Conservation (phyloP, 2,888 invertebrate genomes). For the Trachelus troglodyta region DNA sequence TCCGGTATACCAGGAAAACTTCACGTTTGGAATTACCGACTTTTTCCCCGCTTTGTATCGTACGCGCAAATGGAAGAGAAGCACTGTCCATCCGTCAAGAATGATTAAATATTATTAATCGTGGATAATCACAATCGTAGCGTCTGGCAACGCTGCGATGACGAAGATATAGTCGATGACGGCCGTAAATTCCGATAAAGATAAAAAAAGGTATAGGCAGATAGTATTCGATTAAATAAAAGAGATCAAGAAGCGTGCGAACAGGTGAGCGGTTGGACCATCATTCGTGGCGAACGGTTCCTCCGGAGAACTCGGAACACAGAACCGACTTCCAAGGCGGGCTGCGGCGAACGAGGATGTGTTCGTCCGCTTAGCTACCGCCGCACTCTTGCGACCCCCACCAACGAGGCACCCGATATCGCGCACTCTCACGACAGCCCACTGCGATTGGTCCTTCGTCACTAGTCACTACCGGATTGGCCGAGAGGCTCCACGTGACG, state of each 20-base stretch:
- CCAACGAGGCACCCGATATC: slow-evolving; percentile 28
- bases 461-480: slow-evolving; percentile 40
- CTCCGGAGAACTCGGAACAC: slow-evolving; percentile 36
- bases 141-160: background rate
- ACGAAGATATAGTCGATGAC: background rate
- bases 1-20: background rate
- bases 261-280: background rate
- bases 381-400: slow-evolving; percentile 56
- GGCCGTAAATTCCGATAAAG: background rate
- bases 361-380: slow-evolving; percentile 54
- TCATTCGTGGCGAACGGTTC: background rate
- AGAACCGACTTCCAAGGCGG: slow-evolving; percentile 58
- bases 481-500: slow-evolving; percentile 32
- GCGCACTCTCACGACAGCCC: slow-evolving; percentile 22
- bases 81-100: background rate
- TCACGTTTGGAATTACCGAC: background rate
- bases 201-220: background rate
- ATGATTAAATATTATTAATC: background rate
- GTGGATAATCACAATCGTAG: background rate
- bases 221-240: background rate
- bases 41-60: background rate
- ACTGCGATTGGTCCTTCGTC: slow-evolving; percentile 28
- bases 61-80: background rate
- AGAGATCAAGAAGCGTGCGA: slow-evolving; percentile 17
- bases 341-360: slow-evolving; percentile 63